Evolutionary conservation across 2,113 vertebrate species (phyloP), one percentile per base, ranked within the genome.

Genomic region (Tychaedon coryphoeus): DNA sequence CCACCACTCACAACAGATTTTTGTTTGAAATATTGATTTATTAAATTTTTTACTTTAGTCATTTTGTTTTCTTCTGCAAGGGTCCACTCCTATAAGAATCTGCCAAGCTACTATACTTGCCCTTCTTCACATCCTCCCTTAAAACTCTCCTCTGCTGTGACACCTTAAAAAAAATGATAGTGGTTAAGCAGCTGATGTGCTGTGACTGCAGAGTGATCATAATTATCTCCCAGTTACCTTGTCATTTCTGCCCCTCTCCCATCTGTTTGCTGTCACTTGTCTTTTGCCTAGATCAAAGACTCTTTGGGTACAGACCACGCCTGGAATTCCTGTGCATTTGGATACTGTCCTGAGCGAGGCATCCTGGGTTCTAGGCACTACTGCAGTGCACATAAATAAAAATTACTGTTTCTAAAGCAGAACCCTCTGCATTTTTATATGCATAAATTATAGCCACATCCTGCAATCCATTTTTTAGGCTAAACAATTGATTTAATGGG

Each of bases 151-250:
- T 96, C 62, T 94, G 78, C 93, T 80, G 82, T 96, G 87, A 94
- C 90, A 95, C 93, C 90, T 96, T 95, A 91, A 96, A 96, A 95
- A 48, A 91, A 96, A 96, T 58, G 24, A 73, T 36, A 36, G 75
- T 86, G 85, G 74, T 94, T 97, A 95, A 93, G 92, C 94, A 95
- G 88, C 93, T 96, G 94, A 95, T 95, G 90, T 96, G 88, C 92
- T 92, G 92, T 93, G 92, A 95, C 94, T 96, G 92, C 88, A 80
- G 43, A 92, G 90, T 86, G 94, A 97, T 96, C 92, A 88, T 92
- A 90, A 96, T 96, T 95, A 93, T 90, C 71, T 95, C 82, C 81
- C 84, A 86, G 93, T 93, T 97, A 96, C 94, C 95, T 96, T 93
- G 94, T 94, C 90, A 88, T 91, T 97, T 82, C 90, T 95, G 81